Conservation (phyloP, 2,113 vertebrate species). For the Harpagus bidentatus region DNA sequence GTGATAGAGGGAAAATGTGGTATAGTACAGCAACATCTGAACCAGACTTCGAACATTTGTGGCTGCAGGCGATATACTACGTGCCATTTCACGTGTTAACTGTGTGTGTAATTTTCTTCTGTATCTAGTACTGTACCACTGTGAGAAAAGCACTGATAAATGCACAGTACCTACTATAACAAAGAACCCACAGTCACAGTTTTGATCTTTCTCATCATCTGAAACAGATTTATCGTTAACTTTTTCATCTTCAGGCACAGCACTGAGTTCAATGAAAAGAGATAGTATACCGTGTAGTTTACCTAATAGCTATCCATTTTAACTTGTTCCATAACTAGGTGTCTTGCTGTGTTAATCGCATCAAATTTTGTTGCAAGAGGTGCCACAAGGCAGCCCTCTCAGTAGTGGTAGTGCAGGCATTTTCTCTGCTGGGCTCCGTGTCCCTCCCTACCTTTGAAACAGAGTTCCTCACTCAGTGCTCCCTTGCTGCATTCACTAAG, state of each 20-base stretch:
- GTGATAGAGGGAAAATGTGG: neutral
- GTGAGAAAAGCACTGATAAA: neutral
- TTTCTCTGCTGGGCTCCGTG: neutral
- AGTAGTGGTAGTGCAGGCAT: neutral
- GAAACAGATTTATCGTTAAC: neutral
- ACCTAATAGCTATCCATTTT: neutral
- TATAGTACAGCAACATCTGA: neutral
- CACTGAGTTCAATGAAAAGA: neutral
- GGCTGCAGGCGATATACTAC: neutral
- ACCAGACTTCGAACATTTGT: neutral
- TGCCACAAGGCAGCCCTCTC: neutral
- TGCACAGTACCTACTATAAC: neutral
- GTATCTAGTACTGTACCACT: neutral
- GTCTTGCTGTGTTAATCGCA: neutral
- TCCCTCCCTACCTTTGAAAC: neutral
- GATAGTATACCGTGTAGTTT: neutral
- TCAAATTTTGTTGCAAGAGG: neutral
- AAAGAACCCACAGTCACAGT: neutral
- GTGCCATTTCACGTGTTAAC: accelerated
- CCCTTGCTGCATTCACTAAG: neutral
- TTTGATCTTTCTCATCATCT: neutral
- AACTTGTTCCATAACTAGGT: neutral
- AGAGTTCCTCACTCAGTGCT: neutral
- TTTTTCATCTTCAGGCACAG: neutral
- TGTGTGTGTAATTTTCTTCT: neutral